Base-by-base conservation (phyloP, 1,140 invertebrate genomes). In the Pseudomyrmex gracilis region DNA sequence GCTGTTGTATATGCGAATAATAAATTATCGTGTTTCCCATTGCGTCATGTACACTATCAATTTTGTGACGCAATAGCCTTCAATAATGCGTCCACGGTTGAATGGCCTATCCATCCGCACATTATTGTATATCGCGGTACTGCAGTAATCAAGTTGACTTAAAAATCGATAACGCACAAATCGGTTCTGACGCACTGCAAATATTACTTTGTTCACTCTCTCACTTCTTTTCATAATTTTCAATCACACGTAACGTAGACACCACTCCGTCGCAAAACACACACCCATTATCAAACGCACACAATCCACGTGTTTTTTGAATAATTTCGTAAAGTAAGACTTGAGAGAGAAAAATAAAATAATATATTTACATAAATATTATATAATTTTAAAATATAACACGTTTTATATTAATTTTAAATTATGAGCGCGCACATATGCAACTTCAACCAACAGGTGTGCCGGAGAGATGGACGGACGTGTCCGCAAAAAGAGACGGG, bases 51-150 rank as follows among this genome's bases (percentile, higher is more conserved):
- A 55, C 22, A 77, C 73, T 53, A 66, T 77, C 73, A 66, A 77
- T 77, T 77, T 77, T 53, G 61, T 45, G 13, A 10, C 61, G 73
- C 61, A 66, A 77, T 77, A 34, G 73, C 61, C 67, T 76, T 77
- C 64, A 63, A 63, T 77, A 77, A 67, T 67, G 47, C 43, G 34
- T 77, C 49, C 61, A 77, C 53, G 73, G 73, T 77, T 77, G 73
- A 77, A 77, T 77, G 7, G 61, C 3, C 73, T 63, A 77, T 77
- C 73, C 4, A 34, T 34, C 34, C 34, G 34, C 67, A 43, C 67
- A 77, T 77, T 77, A 77, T 77, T 77, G 53, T 24, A 77, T 77
- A 77, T 77, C 47, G 73, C 73, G 53, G 13, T 66, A 66, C 47
- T 55, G 73, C 49, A 47, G 24, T 63, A 77, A 77, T 77, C 73